Evolutionary conservation across 2,888 invertebrate genomes (phyloP).

Genomic region (Odontocolon sp.): DNA sequence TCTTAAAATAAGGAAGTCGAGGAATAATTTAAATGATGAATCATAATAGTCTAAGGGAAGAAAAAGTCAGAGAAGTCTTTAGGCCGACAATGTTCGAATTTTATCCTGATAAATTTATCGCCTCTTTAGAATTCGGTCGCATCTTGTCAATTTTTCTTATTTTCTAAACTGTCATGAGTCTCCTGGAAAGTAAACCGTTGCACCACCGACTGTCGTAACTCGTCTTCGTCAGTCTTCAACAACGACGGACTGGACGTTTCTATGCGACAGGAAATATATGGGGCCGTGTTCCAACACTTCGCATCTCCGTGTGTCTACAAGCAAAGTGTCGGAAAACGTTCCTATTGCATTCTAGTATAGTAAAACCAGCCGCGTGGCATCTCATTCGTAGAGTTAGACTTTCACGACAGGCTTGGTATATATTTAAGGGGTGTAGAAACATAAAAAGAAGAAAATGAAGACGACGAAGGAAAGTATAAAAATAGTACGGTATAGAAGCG

Average conservation of each 20-base stretch:
- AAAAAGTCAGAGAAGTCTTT: no score
- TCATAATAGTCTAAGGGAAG: no score
- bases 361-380: neutral
- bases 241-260: slow-evolving; percentile 46
- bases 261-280: slow-evolving; percentile 51
- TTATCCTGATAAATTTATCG: no score
- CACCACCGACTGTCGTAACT: slow-evolving; percentile 46
- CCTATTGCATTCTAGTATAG: neutral
- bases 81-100: no score
- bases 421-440: neutral
- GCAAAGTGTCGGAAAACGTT: slow-evolving; percentile 39
- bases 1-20: no score
- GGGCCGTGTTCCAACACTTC: slow-evolving; percentile 20
- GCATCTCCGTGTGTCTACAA: neutral
- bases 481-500: no score
- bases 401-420: neutral
- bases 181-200: neutral
- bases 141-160: neutral
- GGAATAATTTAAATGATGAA: no score
- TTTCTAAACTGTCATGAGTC: slow-evolving; percentile 16
- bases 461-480: neutral
- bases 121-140: no score
- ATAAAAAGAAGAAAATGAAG: neutral
- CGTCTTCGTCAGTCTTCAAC: slow-evolving; percentile 55
- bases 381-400: neutral